Evolutionary conservation across 2,113 vertebrate species (phyloP).

Genomic region (Lampris incognitus): DNA sequence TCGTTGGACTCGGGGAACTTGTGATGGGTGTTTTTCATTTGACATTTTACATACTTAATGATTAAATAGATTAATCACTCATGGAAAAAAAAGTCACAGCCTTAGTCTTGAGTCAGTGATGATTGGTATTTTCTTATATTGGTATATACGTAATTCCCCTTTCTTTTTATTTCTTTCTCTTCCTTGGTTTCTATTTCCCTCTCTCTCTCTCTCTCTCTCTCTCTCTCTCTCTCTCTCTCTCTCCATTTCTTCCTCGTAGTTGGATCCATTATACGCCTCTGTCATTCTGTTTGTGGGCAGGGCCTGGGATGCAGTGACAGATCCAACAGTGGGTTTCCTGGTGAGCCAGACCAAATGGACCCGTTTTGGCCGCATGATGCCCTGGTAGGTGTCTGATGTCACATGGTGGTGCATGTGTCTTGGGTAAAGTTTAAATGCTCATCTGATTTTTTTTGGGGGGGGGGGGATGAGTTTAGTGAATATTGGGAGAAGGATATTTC

Average conservation of each 20-base stretch:
- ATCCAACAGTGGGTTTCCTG: slow-evolving; percentile 93
- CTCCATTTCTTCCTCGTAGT: slow-evolving; percentile 66
- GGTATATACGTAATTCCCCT: too few species aligned
- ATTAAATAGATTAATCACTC: too few species aligned
- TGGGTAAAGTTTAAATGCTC: background rate
- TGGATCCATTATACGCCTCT: slow-evolving; percentile 90
- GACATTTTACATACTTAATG: too few species aligned
- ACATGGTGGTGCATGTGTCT: background rate
- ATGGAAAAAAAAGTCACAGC: too few species aligned
- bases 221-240: background rate
- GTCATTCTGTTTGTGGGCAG: slow-evolving; percentile 93
- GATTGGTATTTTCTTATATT: too few species aligned
- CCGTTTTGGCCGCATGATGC: slow-evolving; percentile 90
- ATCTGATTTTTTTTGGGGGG: background rate
- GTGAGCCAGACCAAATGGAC: slow-evolving; percentile 92
- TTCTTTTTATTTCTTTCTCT: too few species aligned
- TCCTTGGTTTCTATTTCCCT: too few species aligned
- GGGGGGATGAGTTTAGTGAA: background rate
- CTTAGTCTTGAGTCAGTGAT: too few species aligned
- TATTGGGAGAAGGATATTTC: background rate
- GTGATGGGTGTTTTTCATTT: too few species aligned
- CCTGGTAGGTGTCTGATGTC: slow-evolving; percentile 85
- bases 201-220: background rate
- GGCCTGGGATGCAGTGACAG: slow-evolving; percentile 94
- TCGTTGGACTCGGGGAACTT: too few species aligned